Conservation (phyloP, 2,113 vertebrate genomes). For the Tursiops truncatus region DNA sequence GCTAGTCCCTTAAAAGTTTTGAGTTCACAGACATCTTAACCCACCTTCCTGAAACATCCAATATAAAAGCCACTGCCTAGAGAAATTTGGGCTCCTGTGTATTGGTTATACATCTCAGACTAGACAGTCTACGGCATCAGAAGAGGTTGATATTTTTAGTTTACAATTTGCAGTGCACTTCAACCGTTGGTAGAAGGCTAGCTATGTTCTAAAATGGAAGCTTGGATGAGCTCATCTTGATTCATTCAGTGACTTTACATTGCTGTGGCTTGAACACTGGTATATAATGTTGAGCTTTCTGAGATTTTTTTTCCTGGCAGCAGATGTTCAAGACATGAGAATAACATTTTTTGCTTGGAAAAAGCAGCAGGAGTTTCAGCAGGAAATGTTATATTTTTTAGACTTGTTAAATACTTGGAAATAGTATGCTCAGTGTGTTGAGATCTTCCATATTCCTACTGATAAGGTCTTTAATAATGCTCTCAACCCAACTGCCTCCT, state of each 20-base stretch:
- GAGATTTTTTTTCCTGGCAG: background rate
- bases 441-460: background rate
- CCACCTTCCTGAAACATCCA: constrained; percentile 31
- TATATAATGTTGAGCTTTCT: constrained; percentile 30
- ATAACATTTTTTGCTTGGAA: constrained; percentile 60
- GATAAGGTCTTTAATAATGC: background rate
- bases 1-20: constrained; percentile 47
- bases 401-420: constrained; percentile 2
- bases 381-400: constrained; percentile 53
- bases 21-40: constrained; percentile 46
- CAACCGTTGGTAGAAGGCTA: background rate
- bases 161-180: background rate
- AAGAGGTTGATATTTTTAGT: background rate
- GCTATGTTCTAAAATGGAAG: constrained; percentile 22
- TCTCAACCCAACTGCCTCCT: background rate
- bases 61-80: background rate
- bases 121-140: background rate
- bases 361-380: constrained; percentile 51
- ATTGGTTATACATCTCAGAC: background rate
- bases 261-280: background rate
- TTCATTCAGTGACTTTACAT: constrained; percentile 33
- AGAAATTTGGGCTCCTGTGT: background rate
- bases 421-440: background rate
- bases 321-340: constrained; percentile 63
- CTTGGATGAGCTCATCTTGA: constrained; percentile 45